Base-by-base conservation (phyloP, 2,113 vertebrate genomes). In the Salvelinus alpinus region DNA sequence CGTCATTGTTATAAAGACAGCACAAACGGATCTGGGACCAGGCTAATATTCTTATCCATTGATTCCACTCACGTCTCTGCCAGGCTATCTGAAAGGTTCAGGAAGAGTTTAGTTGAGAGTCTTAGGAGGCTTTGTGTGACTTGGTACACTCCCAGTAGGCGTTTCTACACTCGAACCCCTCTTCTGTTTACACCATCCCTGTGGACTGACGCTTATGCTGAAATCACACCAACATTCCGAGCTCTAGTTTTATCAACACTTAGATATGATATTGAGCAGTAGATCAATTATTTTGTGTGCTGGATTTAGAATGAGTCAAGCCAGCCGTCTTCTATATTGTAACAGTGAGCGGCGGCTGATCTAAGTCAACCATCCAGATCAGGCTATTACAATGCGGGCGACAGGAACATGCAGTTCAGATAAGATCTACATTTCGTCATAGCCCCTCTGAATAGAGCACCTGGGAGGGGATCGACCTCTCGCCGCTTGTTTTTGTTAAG, bases 161-260 rank as follows among this genome's bases (percentile, higher is more conserved):
- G 2, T 74, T 77, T 72, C 24, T 54, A 54, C 22, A 71, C 11
- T 5, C 13, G 14, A 34, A 72, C 59, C 78, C 0, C 80, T 72
- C 16, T 73, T 31, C 1, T 86, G 73, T 85, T 71, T 85, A 88
- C 81, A 81, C 78, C 82, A 74, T 18, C 12, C 65, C 51, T 0
- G 38, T 68, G 20, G 64, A 11, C 38, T 44, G 38, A 44, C 8
- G 9, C 9, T 44, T 44, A 44, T 44, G 38, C 2, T 44, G 9
- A 76, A 68, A 76, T 78, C 81, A 16, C 78, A 75, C 13, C n/a
- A 44, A 44, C 38, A 44, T 44, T 44, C 38, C 38, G 9, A 44
- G 9, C 38, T 12, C 9, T 9, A 12, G 38, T 44, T 11, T 44
- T 2, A 44, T 44, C 38, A 44, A 44, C 38, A 44, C 38, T 44